Base-by-base conservation (phyloP, 2,888 invertebrate species). In the Trichopoda pennipes region DNA sequence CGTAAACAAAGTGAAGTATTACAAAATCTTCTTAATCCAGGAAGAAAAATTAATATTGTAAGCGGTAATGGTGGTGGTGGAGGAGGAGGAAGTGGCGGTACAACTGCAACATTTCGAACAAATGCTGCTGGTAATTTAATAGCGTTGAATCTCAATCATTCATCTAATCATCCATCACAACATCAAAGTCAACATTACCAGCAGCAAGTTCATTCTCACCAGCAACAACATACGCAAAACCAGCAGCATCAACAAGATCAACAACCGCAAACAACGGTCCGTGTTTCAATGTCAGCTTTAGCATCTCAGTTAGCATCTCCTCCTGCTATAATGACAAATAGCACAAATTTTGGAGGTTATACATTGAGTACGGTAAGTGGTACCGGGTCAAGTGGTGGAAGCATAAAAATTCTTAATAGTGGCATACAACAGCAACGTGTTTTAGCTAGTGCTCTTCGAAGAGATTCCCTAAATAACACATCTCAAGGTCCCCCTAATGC, bases 201-300 rank as follows among this genome's bases (percentile, higher is more conserved):
- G 76, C 87, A 84, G 81, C 61, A 88, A 83, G 64, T 72, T 70
- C 76, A 85, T 66, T 60, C 81, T 63, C 77, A 86, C 64, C 80
- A 58, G 23, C 80, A 80, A 78, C 88, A 85, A 81, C 61, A 63
- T 17, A 53, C 70, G 49, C 76, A 76, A 72, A 60, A 69, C 21
- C 82, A 63, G 17, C 87, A 28, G 28, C 82, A 63, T 21, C 87
- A 85, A 85, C 87, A 85, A 85, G 85, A 35, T 44, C 85, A 76
- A 35, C 83, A 81, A 23, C 85, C 84, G 10, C 82, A 85, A 28
- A 90, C 90, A 70, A 90, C 89, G 32, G 91, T 92, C 8, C 88
- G 92, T n/a, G 92, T 92, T 0, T 91, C 91, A 19, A 90, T 92
- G 89, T 91, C 91, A 35, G 91, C 91, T 9, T 89, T 92, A 56